These are phyloP conservation scores for Toxostoma redivivum DNA, from an alignment of 2,113 vertebrate genomes.

Conservation along the genomic window DNA sequence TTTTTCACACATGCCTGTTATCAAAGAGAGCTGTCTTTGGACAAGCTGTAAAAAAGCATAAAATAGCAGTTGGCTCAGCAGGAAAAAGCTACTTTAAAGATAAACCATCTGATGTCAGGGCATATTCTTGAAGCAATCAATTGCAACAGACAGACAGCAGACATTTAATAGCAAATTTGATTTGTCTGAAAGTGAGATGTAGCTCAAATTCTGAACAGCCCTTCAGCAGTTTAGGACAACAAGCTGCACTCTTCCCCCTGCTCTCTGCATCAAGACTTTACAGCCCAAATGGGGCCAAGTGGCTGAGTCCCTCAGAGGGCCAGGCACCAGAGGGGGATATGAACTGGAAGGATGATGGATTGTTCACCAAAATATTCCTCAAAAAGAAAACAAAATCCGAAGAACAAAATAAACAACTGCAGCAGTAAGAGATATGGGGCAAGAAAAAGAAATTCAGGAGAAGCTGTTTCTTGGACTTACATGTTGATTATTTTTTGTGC, in stretches of 20 bases:
- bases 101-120: constrained; percentile 14
- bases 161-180: constrained; percentile 5
- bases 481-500: not conserved
- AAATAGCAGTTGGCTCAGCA: constrained; percentile 46
- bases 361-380: not conserved
- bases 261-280: not conserved
- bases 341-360: not conserved
- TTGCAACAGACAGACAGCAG: constrained; percentile 11
- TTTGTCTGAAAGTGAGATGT: not conserved
- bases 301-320: not conserved
- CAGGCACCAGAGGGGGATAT: not conserved
- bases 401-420: not conserved
- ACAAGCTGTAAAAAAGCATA: constrained; percentile 36
- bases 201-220: not conserved
- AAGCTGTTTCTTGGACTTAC: not conserved
- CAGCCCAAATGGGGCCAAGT: not conserved
- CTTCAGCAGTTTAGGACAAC: not conserved
- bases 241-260: not conserved
- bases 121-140: not conserved
- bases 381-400: not conserved
- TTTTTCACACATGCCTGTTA: constrained; percentile 42
- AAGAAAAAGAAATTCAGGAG: not conserved
- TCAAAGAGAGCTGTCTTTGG: constrained; percentile 34
- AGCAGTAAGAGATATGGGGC: not conserved
- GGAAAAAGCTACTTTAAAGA: constrained; percentile 38